These are phyloP conservation scores for Papilio gigon DNA, from an alignment of 2,888 invertebrate species.

Conservation along the genomic window DNA sequence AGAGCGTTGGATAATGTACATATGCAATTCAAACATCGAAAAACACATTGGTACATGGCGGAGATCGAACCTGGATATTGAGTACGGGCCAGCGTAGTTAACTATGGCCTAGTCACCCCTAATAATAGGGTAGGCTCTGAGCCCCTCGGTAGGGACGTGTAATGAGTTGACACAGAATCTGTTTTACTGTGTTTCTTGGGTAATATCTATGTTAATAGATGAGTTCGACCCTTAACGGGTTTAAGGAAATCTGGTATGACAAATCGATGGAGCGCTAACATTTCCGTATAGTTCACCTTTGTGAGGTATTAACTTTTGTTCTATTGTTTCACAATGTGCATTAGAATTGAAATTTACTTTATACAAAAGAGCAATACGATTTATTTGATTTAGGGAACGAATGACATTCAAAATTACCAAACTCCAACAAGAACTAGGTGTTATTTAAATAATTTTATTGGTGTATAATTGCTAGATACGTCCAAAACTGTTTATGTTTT, in stretches of 20 bases:
- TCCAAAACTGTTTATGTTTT: no score
- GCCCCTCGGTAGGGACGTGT: no score
- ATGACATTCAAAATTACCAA: background rate
- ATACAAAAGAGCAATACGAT: constrained; percentile 13
- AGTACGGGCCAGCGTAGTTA: no score
- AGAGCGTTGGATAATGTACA: no score
- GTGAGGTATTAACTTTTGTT: constrained; percentile 29
- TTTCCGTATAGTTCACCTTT: constrained; percentile 36
- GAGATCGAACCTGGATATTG: no score
- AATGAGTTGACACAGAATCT: constrained; percentile 17
- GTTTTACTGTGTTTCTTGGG: constrained; percentile 13
- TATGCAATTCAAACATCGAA: no score
- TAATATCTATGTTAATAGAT: constrained; percentile 32
- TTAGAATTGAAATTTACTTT: constrained; percentile 17
- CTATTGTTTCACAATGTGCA: constrained; percentile 37
- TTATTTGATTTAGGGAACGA: constrained; percentile 1
- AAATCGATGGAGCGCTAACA: constrained; percentile 35
- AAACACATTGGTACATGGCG: no score
- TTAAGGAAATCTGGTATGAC: constrained; percentile 33
- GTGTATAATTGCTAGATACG: no score
- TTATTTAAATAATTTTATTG: no score
- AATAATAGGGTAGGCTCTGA: no score
- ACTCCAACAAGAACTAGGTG: background rate
- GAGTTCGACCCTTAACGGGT: constrained; percentile 34
- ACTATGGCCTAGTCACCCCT: no score